phyloP scores from a whole-genome alignment of 2,888 invertebrate genomes.

The Pristionchus exspectatus region DNA sequence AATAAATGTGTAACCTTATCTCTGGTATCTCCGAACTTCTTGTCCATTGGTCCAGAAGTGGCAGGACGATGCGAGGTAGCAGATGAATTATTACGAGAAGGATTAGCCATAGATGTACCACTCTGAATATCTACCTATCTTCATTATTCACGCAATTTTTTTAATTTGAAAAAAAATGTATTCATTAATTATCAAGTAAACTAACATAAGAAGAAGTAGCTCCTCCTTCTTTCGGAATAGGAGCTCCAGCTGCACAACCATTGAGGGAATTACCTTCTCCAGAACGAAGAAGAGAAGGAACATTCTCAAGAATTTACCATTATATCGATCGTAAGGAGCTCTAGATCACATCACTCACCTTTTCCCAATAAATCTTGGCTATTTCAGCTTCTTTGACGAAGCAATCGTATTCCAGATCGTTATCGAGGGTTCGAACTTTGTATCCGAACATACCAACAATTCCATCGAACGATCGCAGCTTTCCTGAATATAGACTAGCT shows the following conservation, averaged over 20 bases:
- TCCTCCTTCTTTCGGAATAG: constrained; percentile 37
- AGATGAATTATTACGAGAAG: neutral
- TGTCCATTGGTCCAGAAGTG: neutral
- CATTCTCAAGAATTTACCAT: neutral
- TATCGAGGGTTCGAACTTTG: constrained; percentile 44
- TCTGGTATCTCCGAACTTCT: neutral
- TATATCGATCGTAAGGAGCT: neutral
- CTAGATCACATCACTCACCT: neutral
- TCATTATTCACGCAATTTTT: neutral
- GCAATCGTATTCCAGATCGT: constrained; percentile 48
- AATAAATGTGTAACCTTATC: neutral
- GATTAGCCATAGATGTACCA: neutral
- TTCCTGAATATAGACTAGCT: neutral
- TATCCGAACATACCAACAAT: constrained; percentile 7
- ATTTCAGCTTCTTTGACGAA: constrained; percentile 53
- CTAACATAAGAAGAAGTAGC: neutral
- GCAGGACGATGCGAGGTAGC: constrained; percentile 20
- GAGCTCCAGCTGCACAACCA: constrained; percentile 51
- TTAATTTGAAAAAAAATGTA: neutral
- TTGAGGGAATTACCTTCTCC: neutral
- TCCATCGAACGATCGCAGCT: constrained; percentile 38
- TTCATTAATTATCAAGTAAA: no score
- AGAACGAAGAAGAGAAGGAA: constrained; percentile 39
- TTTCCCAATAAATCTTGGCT: constrained; percentile 49
- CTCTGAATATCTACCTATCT: neutral